Percentiles rank a stretch among this genome's conserved stretches.
Conservation (phyloP, 1,140 invertebrate genomes). For the Acromyrmex charruanus region DNA sequence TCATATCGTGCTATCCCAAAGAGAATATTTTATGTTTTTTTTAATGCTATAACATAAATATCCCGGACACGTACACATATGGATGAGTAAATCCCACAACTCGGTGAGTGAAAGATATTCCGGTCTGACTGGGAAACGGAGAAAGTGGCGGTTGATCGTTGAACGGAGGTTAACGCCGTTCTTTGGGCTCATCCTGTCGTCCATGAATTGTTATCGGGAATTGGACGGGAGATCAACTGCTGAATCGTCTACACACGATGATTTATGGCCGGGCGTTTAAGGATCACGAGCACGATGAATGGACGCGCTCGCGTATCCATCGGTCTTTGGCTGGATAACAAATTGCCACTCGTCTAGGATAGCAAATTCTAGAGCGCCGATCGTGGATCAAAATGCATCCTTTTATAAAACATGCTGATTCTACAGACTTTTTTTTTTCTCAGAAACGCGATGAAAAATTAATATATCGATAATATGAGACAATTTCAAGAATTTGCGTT, state of each 20-base stretch:
- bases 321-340: slow-evolving; percentile 60
- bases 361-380: slow-evolving; percentile 46
- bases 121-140: slow-evolving; percentile 70
- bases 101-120: slow-evolving; percentile 74
- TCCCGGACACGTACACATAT: slow-evolving; percentile 3
- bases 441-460: not conserved
- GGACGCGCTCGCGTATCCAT: slow-evolving; percentile 59
- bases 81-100: slow-evolving; percentile 56
- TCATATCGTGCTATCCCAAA: not conserved
- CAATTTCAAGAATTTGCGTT: slow-evolving; percentile 41
- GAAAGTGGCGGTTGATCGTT: slow-evolving; percentile 71
- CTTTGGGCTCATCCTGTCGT: slow-evolving; percentile 51
- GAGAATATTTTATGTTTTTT: slow-evolving; percentile 17
- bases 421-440: not conserved
- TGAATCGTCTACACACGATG: slow-evolving; percentile 45
- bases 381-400: slow-evolving; percentile 36
- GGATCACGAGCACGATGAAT: slow-evolving; percentile 60
- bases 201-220: slow-evolving; percentile 63
- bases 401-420: not conserved
- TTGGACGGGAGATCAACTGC: slow-evolving; percentile 42
- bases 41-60: slow-evolving; percentile 1
- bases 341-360: slow-evolving; percentile 62
- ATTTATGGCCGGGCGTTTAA: slow-evolving; percentile 64
- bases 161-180: slow-evolving; percentile 9
- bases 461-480: slow-evolving; percentile 34